Base-by-base conservation (phyloP, 2,797 vertebrate genomes). In the Myotis daubentonii region DNA sequence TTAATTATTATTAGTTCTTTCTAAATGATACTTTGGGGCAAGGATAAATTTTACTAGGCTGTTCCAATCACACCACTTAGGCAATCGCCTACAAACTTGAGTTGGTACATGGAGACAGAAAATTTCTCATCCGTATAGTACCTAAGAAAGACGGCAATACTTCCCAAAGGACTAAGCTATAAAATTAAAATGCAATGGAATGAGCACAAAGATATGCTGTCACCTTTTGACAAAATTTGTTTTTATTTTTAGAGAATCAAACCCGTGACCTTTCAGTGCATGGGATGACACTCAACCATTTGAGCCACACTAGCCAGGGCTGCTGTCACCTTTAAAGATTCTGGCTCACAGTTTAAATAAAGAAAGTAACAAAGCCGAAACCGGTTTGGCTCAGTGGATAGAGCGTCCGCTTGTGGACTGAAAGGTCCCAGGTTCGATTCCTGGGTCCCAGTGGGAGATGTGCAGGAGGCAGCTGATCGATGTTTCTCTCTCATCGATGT, bases 1-100 rank as follows among this genome's bases (percentile, higher is more conserved):
- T 81, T 88, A 82, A 92, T 87, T 85, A 55, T 86, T 74, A 83
- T 85, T 88, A 91, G 71, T 76, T 94, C 60, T 94, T 86, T 83
- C 71, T 75, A 88, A 92, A 74, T 51, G 92, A 57, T 41, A 94
- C 87, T 88, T 36, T 81, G 79, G 75, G 93, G 75, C 74, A 86
- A 94, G 65, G 28, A 47, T 70, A 94, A 78, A 41, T 66, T 94
- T 87, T 87, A 83, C 16, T 13, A 83, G 57, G 47, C 79, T 33
- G 49, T 47, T 89, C 76, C 10, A 66, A 30, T 93, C 84, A 49
- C 10, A 57, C 47, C n/a, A 12, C 23, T 4, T n/a, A 66, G 47
- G 38, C 12, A 47, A n/a, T 30, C 11, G 0, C 65, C 51, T 76
- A 51, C 19, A 30, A 17, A 85, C 85, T 20, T 55, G 13, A 92